phyloP scores from a whole-genome alignment of 2,113 vertebrate genomes.

The Rhea americana region DNA sequence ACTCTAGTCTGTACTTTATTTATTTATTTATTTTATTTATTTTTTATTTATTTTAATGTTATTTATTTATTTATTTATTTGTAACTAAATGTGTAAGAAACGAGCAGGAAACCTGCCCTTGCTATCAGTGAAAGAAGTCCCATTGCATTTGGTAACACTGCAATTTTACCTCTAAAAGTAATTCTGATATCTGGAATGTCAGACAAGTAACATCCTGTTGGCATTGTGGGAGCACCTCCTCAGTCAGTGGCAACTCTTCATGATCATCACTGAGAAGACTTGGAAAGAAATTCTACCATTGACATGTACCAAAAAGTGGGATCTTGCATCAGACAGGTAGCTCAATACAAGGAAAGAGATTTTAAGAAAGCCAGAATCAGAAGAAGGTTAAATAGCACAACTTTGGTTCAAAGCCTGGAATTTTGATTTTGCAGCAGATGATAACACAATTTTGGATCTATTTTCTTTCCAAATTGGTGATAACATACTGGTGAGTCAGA shows the following conservation, averaged over 20 bases:
- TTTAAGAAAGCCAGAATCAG: fast-evolving
- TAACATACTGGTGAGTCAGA: background rate
- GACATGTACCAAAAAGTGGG: fast-evolving
- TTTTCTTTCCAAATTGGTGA: background rate
- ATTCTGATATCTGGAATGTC: background rate
- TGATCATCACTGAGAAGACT: background rate
- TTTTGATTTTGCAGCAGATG: background rate
- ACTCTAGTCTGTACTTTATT: background rate
- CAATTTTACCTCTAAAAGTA: background rate
- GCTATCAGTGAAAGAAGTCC: background rate
- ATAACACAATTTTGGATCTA: fast-evolving
- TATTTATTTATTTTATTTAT: no score
- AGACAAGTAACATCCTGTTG: fast-evolving
- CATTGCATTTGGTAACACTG: background rate
- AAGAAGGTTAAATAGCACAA: background rate
- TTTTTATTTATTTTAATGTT: no score
- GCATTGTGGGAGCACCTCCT: background rate
- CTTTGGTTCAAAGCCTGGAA: background rate
- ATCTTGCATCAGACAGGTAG: background rate
- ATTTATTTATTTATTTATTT: no score
- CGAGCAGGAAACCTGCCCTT: background rate
- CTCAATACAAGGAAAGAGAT: background rate
- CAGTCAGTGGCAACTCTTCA: background rate
- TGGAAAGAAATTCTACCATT: background rate
- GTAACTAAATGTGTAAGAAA: no score